These are phyloP conservation scores for Anoura caudifer DNA, from an alignment of 2,113 vertebrate species.

Conservation along the genomic window DNA sequence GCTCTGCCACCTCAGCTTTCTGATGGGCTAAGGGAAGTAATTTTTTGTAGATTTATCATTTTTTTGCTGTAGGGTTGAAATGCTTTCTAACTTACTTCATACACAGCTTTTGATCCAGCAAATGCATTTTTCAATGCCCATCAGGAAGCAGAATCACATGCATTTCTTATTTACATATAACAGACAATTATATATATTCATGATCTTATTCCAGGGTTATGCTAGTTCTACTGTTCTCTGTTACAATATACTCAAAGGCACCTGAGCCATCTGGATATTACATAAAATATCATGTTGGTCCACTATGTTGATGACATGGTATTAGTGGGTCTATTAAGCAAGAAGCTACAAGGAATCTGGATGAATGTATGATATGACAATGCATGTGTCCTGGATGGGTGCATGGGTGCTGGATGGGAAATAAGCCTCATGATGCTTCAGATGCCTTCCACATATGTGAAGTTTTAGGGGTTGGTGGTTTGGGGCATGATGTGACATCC, in stretches of 20 bases:
- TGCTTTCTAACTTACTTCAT: background rate
- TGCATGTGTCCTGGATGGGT: background rate
- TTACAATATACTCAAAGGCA: background rate
- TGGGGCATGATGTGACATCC: background rate
- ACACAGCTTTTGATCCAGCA: background rate
- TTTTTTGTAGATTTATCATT: background rate
- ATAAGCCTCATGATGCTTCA: background rate
- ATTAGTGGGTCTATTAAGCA: background rate
- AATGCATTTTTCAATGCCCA: background rate
- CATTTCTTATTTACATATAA: background rate
- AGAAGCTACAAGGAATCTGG: background rate
- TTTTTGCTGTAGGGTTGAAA: background rate
- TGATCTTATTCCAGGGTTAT: background rate
- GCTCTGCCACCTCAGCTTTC: background rate
- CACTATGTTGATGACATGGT: background rate
- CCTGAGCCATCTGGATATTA: background rate
- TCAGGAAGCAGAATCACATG: background rate
- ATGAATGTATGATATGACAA: background rate
- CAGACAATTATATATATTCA: background rate
- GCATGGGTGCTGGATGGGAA: background rate
- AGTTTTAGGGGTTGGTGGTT: background rate
- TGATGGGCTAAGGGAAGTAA: background rate
- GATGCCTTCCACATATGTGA: background rate
- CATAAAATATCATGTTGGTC: background rate
- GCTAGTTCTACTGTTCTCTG: background rate